These are phyloP conservation scores for Meteorus cinctellus DNA, from an alignment of 2,888 invertebrate genomes.

Conservation along the genomic window DNA sequence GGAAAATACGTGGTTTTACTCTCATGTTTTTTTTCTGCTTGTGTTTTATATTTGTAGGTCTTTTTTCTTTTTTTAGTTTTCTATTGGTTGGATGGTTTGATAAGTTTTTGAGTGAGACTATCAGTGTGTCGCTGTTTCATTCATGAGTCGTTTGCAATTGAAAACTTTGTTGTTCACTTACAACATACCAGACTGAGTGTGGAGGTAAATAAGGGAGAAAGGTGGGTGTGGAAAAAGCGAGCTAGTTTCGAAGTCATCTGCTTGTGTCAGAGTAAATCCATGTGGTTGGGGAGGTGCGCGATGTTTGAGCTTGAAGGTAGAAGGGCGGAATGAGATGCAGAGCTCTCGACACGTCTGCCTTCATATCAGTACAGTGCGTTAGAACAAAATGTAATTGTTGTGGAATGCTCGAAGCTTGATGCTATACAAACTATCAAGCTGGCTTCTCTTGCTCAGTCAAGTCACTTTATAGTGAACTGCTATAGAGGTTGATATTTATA, in stretches of 20 bases:
- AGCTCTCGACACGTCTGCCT: not conserved
- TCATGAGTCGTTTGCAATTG: constrained; percentile 3
- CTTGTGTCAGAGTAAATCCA: no score
- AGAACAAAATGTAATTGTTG: constrained; percentile 7
- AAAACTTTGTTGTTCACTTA: constrained; percentile 15
- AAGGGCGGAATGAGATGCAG: no score
- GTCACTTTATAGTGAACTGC: not conserved
- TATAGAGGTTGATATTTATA: not conserved
- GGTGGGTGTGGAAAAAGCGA: no score
- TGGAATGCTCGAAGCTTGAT: constrained; percentile 3
- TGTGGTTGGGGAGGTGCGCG: no score
- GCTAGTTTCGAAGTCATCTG: not conserved
- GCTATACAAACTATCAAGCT: not conserved
- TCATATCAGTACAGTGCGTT: constrained; percentile 2
- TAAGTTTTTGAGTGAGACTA: not conserved
- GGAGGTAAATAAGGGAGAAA: not conserved
- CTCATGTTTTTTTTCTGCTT: not conserved
- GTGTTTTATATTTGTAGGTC: not conserved
- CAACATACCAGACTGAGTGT: not conserved
- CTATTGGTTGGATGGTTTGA: not conserved
- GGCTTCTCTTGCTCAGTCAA: not conserved
- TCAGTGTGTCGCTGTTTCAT: constrained; percentile 10
- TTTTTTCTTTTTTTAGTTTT: not conserved
- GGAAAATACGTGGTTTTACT: not conserved
- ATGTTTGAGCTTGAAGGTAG: no score